Base-by-base conservation (phyloP, 2,113 vertebrate genomes). In the Psephotus haematonotus region DNA sequence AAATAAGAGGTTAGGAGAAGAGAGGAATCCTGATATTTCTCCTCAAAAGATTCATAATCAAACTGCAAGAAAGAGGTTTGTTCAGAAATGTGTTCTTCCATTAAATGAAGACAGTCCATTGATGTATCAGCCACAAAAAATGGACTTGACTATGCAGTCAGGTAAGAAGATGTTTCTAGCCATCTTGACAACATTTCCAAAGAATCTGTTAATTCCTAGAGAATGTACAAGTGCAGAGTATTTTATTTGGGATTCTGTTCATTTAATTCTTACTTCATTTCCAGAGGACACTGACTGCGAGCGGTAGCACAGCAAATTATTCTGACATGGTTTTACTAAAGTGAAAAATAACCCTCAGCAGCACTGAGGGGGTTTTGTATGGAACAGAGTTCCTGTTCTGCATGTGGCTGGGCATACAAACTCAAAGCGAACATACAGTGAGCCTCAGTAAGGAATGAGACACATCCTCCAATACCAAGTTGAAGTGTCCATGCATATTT, bases 1-100 rank as follows among this genome's bases (percentile, higher is more conserved):
- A 98, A 98, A 97, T 94, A 99, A 98, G 98, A 98, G 98, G 90
- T 97, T 98, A 93, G 98, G 98, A 93, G 99, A 99, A 95, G 99
- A 98, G 96, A 97, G 97, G 76, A 97, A 97, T 96, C 92, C 95
- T 90, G 93, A 93, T 92, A 69, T 97, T 94, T 98, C 98, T 92
- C 95, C 98, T 96, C 98, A 98, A 95, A 98, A 98, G 96, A 98
- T 97, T 89, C 98, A 98, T 95, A 98, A 91, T 93, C 98, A 98
- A 95, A 98, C 98, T 70, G 98, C 98, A 97, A 98, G 98, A 96
- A 98, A 98, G 97, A 98, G 98, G 95, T 98, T 98, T 96, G 98
- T 98, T 97, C 98, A 98, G 96, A 98, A 98, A 97, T 98, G 98
- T 93, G 97, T 98, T 96, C 98, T 98, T 98, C 98, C 98, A 87